A percentile compares a stretch with the other conserved stretches of the same genome.
These are phyloP conservation scores for Spicauda simplicius DNA, from an alignment of 2,888 invertebrate genomes.

Conservation along the genomic window DNA sequence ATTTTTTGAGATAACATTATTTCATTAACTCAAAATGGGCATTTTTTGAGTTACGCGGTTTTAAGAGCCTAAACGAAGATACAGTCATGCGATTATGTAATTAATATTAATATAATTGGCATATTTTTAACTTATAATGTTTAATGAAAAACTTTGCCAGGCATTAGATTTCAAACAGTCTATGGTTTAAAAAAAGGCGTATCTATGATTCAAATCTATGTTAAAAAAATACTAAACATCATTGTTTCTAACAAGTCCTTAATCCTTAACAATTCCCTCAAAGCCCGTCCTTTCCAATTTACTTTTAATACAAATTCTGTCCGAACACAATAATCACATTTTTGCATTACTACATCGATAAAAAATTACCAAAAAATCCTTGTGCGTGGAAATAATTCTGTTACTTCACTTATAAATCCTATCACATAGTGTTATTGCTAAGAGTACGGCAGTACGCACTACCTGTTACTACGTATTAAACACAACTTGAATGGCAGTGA, in stretches of 20 bases:
- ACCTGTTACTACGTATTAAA: conserved; percentile 44
- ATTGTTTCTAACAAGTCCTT: no score
- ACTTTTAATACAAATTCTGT: neutral
- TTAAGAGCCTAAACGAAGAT: no score
- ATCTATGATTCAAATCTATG: neutral
- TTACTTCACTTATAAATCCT: conserved; percentile 59
- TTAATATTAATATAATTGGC: no score
- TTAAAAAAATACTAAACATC: neutral
- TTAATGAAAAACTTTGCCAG: no score
- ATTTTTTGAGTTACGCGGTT: no score
- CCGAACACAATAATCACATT: conserved; percentile 1
- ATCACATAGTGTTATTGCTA: conserved; percentile 81
- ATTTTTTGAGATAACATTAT: no score
- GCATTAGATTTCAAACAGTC: neutral
- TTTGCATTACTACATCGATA: no score
- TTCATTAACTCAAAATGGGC: no score
- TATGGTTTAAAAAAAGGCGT: neutral
- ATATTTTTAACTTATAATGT: no score
- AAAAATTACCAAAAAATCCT: conserved; percentile 44
- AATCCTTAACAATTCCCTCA: no score
- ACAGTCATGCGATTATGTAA: no score
- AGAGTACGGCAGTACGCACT: conserved; percentile 58
- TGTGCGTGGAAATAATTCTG: conserved; percentile 65
- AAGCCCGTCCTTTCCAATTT: no score
- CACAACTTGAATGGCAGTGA: conserved; percentile 69